Evolutionary conservation across 2,113 vertebrate species (phyloP).

Genomic region (Urocynchramus pylzowi): DNA sequence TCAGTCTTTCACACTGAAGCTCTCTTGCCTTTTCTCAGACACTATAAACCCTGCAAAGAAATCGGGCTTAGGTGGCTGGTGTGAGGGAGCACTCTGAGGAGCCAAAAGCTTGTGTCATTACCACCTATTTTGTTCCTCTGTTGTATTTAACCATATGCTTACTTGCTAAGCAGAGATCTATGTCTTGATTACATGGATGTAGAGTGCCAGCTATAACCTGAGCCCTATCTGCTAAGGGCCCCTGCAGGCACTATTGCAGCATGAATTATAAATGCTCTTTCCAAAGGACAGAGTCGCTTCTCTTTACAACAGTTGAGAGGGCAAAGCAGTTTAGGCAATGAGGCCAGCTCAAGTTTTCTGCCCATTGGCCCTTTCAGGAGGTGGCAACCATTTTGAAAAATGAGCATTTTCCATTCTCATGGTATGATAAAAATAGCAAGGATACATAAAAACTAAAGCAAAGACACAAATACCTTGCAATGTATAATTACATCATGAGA

Average conservation of each 20-base stretch:
- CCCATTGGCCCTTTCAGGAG: background rate
- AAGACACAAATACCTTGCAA: background rate
- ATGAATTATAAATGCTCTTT: background rate
- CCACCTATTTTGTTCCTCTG: background rate
- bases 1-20: background rate
- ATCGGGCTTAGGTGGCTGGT: fast-evolving
- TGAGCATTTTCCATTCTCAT: background rate
- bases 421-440: background rate
- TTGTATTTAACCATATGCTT: background rate
- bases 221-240: background rate
- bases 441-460: background rate
- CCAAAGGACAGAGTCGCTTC: background rate
- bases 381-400: background rate
- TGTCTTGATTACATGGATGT: background rate
- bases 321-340: background rate
- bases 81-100: background rate
- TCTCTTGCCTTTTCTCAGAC: background rate
- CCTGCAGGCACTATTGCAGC: background rate
- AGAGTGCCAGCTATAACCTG: background rate
- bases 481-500: background rate
- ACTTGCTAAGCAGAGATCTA: background rate
- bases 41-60: background rate
- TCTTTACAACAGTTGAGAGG: background rate
- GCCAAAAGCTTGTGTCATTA: background rate
- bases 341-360: background rate